Evolutionary conservation across 2,797 vertebrate species (phyloP).

Genomic region (Takifugu rubripes): DNA sequence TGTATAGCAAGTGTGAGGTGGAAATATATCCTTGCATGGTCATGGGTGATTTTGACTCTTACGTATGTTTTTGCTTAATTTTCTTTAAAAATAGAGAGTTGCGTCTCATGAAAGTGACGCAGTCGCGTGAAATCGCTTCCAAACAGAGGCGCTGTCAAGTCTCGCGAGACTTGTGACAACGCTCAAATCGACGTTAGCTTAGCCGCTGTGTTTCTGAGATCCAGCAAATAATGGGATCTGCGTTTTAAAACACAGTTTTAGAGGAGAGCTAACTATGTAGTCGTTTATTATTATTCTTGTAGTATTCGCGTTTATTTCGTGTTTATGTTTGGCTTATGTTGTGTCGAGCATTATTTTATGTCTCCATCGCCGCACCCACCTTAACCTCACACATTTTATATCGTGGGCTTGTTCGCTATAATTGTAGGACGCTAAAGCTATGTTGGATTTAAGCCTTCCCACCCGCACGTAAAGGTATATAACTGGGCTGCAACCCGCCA

Average conservation of each 20-base stretch:
- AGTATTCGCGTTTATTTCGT: constrained; percentile 27
- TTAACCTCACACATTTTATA: constrained; percentile 36
- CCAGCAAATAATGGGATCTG: constrained; percentile 38
- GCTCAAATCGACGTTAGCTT: constrained; percentile 37
- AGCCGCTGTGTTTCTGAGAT: constrained; percentile 48
- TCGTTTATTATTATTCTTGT: not conserved
- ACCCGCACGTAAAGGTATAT: constrained; percentile 43
- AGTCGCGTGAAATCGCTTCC: not conserved
- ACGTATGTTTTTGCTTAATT: too few relatives aligned
- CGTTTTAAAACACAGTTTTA: constrained; percentile 5
- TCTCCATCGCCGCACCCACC: constrained; percentile 62
- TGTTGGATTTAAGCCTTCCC: constrained; percentile 7
- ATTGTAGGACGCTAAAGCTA: not conserved
- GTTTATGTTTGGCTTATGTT: constrained; percentile 28
- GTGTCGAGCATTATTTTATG: constrained; percentile 41
- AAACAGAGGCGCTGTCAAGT: not conserved
- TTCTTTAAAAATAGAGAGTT: not conserved
- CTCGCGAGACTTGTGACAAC: constrained; percentile 55
- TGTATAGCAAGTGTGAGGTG: too few relatives aligned
- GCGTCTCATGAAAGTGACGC: constrained; percentile 54
- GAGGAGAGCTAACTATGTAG: constrained; percentile 51
- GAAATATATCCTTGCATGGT: too few relatives aligned
- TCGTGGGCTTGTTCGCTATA: constrained; percentile 45
- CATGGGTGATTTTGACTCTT: too few relatives aligned
- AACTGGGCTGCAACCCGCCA: not conserved